These are phyloP conservation scores for Corythoichthys haematopterus DNA, from an alignment of 2,113 vertebrate genomes.

Conservation along the genomic window DNA sequence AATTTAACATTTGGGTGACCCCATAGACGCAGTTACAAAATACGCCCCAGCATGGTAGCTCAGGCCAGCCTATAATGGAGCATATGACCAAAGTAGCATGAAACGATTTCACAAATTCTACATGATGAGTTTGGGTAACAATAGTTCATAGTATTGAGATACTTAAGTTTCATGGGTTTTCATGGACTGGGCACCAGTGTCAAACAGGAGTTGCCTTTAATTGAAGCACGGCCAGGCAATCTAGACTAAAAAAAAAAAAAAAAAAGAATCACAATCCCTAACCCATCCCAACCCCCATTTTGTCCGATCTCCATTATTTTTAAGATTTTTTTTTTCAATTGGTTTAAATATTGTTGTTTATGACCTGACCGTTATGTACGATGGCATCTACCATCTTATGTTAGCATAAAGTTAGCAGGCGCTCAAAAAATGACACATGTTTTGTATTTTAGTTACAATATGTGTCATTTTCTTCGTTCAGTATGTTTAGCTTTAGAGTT, in stretches of 20 bases:
- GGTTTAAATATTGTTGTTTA: background rate
- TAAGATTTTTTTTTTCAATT: background rate
- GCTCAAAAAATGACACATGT: too few species aligned
- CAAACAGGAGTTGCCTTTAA: background rate
- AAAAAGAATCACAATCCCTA: too few species aligned
- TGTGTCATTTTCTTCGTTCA: too few species aligned
- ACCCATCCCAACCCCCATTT: too few species aligned
- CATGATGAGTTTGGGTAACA: slow-evolving; percentile 22
- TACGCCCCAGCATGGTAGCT: slow-evolving; percentile 69
- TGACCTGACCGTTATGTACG: too few species aligned
- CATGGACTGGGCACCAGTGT: slow-evolving; percentile 13
- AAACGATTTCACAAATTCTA: slow-evolving; percentile 39
- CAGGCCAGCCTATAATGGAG: slow-evolving; percentile 68
- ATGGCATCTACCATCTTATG: too few species aligned
- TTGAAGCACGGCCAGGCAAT: background rate
- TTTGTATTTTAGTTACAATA: too few species aligned
- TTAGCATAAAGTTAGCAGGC: too few species aligned
- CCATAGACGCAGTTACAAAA: slow-evolving; percentile 71
- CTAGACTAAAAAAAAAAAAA: too few species aligned
- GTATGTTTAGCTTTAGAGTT: too few species aligned
- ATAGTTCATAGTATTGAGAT: slow-evolving; percentile 34
- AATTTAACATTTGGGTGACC: slow-evolving; percentile 78
- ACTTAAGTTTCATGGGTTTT: background rate
- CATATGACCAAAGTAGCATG: slow-evolving; percentile 61
- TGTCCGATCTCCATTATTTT: background rate